Conservation (phyloP, 2,797 vertebrate species). For the Hypotaenidia okinawae region DNA sequence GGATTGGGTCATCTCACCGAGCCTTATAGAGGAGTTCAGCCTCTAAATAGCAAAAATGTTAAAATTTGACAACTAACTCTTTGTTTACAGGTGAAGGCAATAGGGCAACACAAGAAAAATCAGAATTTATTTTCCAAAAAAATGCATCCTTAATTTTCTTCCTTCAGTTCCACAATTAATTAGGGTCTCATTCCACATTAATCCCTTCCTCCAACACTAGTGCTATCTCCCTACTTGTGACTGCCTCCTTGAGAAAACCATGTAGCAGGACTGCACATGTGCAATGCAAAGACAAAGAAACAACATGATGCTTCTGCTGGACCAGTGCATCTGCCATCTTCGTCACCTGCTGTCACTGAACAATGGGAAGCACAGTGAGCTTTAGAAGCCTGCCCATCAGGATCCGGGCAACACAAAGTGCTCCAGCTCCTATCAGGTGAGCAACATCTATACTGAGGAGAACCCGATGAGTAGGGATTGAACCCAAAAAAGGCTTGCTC, state of each 20-base stretch:
- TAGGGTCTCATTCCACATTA: background rate
- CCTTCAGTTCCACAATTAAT: background rate
- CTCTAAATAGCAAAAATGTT: background rate
- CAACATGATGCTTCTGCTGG: background rate
- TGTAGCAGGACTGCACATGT: background rate
- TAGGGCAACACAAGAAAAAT: background rate
- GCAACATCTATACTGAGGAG: background rate
- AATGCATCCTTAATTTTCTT: background rate
- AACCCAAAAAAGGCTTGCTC: background rate
- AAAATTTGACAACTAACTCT: background rate
- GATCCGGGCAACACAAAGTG: background rate
- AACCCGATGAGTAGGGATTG: background rate
- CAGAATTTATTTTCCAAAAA: rapidly evolving
- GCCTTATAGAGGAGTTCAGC: background rate
- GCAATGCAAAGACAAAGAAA: background rate
- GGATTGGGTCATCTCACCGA: background rate
- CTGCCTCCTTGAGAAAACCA: background rate
- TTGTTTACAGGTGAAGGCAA: background rate
- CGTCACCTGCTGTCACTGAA: background rate
- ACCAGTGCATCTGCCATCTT: background rate
- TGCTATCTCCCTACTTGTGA: background rate
- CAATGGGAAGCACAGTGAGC: rapidly evolving
- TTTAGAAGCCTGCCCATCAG: background rate
- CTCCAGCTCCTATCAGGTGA: background rate
- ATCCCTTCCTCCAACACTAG: background rate